phyloP scores from a whole-genome alignment of 2,797 vertebrate genomes.

The Leucoraja ocellata region DNA sequence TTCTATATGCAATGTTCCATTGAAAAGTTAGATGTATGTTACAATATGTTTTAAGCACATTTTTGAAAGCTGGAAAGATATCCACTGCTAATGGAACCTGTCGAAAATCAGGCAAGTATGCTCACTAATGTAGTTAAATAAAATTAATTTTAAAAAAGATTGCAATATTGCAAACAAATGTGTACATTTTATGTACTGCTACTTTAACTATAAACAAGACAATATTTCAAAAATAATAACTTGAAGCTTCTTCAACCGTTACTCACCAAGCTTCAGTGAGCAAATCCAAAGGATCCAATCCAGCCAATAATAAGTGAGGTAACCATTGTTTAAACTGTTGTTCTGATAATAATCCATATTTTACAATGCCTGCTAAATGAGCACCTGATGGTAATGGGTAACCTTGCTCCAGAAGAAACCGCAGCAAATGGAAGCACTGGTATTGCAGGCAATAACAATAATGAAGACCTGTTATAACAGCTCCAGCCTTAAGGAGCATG shows the following conservation, averaged over 20 bases:
- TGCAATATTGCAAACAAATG: neutral
- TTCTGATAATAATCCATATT: conserved; percentile 44
- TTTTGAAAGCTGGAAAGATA: neutral
- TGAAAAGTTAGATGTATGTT: neutral
- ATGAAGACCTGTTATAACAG: conserved; percentile 55
- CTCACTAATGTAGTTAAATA: neutral
- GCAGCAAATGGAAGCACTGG: conserved; percentile 56
- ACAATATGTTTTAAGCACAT: neutral
- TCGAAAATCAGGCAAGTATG: neutral
- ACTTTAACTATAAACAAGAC: neutral
- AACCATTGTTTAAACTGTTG: conserved; percentile 59
- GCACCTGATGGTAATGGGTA: conserved; percentile 50
- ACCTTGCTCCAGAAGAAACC: conserved; percentile 55
- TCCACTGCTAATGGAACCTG: neutral
- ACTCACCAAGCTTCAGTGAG: conserved; percentile 57
- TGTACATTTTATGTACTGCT: neutral
- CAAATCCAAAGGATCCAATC: conserved; percentile 58
- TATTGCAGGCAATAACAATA: conserved; percentile 57
- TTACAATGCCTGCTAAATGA: conserved; percentile 50
- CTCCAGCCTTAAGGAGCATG: conserved; percentile 58
- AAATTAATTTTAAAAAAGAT: neutral
- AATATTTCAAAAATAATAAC: conserved; percentile 35
- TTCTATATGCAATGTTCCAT: neutral
- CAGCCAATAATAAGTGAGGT: conserved; percentile 61
- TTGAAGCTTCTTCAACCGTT: neutral